Conservation (phyloP, 2,797 vertebrate species). For the Melanotaenia parkinsoni region DNA sequence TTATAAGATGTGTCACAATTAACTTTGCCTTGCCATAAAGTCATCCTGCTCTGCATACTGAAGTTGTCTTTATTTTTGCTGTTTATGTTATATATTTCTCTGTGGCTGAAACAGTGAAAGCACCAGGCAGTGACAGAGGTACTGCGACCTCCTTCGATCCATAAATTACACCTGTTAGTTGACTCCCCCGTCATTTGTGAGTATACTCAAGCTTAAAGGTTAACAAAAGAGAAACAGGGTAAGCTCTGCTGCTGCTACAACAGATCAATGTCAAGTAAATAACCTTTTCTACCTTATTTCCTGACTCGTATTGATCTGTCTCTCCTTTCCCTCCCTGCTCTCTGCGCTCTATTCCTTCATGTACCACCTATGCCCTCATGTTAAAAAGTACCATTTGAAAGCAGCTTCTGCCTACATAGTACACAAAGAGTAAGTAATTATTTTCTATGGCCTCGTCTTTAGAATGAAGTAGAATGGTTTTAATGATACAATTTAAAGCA, state of each 20-base stretch:
- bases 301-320: slow-evolving; percentile 96
- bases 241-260: slow-evolving; percentile 90
- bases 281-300: slow-evolving; percentile 99
- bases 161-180: slow-evolving; percentile 99
- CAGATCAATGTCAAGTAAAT: slow-evolving; percentile 99
- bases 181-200: slow-evolving; percentile 95
- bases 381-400: slow-evolving; percentile 78
- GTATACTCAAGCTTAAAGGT: slow-evolving; percentile 97
- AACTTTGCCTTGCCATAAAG: slow-evolving; percentile 57
- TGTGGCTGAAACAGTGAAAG: slow-evolving; percentile 90
- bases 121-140: slow-evolving; percentile 91
- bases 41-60: slow-evolving; percentile 84
- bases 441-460: neutral
- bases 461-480: neutral
- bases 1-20: slow-evolving; percentile 9
- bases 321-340: slow-evolving; percentile 73
- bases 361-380: slow-evolving; percentile 87
- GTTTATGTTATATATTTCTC: slow-evolving; percentile 94
- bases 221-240: slow-evolving; percentile 99
- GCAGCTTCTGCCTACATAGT: neutral
- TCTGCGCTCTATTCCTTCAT: slow-evolving; percentile 81
- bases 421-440: neutral
- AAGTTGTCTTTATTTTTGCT: slow-evolving; percentile 93
- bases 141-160: slow-evolving; percentile 94
- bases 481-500: neutral